Conservation (phyloP, 2,888 invertebrate species). For the Aspidapion aeneum region DNA sequence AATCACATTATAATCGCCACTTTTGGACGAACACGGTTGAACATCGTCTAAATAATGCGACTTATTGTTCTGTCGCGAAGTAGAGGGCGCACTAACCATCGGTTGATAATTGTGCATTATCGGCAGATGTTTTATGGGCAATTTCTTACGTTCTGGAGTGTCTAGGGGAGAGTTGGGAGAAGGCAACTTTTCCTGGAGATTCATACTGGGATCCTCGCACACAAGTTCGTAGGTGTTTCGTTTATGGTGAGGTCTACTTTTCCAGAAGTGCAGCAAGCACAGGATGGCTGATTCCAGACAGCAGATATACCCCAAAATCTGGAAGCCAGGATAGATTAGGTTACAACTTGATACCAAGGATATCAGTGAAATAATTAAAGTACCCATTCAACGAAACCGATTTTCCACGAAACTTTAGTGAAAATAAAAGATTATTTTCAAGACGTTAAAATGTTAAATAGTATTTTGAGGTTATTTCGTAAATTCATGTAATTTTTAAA, state of each 20-base stretch:
- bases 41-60: constrained; percentile 47
- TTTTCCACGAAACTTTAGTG: too few relatives aligned
- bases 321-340: constrained; percentile 24
- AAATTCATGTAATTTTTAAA: too few relatives aligned
- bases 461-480: too few relatives aligned
- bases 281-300: constrained; percentile 58
- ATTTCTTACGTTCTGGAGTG: constrained; percentile 41
- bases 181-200: constrained; percentile 48
- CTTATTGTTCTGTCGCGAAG: constrained; percentile 25
- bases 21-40: constrained; percentile 50
- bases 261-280: constrained; percentile 56
- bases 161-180: constrained; percentile 34
- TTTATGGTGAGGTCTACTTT: constrained; percentile 45
- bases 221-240: constrained; percentile 53
- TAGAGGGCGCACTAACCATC: constrained; percentile 23
- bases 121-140: constrained; percentile 34
- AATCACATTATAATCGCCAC: constrained; percentile 38
- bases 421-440: too few relatives aligned
- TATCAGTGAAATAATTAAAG: background rate
- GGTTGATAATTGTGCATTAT: constrained; percentile 48
- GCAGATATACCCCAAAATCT: constrained; percentile 62
- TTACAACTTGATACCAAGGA: background rate
- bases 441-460: too few relatives aligned
- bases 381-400: too few relatives aligned
- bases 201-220: constrained; percentile 59